Conservation (phyloP, 2,113 vertebrate species). For the Ranitomeya imitator region DNA sequence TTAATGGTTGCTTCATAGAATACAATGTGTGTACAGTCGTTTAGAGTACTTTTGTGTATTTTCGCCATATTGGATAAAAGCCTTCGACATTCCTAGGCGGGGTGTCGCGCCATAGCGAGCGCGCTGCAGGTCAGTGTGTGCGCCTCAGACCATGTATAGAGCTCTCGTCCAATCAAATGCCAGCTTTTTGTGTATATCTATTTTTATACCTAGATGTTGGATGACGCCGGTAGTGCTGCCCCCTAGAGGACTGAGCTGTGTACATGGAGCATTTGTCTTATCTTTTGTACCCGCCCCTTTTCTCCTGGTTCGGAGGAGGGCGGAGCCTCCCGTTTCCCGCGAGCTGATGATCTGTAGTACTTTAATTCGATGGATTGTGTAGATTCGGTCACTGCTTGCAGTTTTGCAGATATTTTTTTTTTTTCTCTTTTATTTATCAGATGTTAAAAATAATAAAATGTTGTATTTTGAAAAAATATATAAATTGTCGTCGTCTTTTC, state of each 20-base stretch:
- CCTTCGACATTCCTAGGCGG: constrained; percentile 12
- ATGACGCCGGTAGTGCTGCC: constrained; percentile 6
- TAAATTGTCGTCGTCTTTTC: not conserved
- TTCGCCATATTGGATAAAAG: constrained; percentile 26
- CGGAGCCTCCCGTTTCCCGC: not conserved
- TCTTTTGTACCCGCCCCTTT: not conserved
- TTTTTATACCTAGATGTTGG: constrained; percentile 30
- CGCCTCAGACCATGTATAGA: not conserved
- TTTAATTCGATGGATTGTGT: constrained; percentile 36
- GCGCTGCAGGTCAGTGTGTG: constrained; percentile 34
- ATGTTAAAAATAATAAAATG: constrained; percentile 36
- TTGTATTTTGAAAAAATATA: constrained; percentile 36
- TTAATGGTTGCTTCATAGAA: not conserved
- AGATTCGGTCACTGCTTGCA: constrained; percentile 35
- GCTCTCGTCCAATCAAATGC: constrained; percentile 15
- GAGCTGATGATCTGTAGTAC: constrained; percentile 10
- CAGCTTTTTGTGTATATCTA: constrained; percentile 36
- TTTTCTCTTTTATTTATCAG: constrained; percentile 44
- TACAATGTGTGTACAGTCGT: not conserved
- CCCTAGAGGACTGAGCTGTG: not conserved
- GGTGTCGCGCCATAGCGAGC: not conserved
- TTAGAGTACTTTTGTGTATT: not conserved
- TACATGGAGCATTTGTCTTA: not conserved
- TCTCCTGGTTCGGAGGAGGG: not conserved
- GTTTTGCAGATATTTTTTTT: constrained; percentile 35